These are phyloP conservation scores for Caerostris darwini DNA, from an alignment of 1,140 invertebrate genomes.

Conservation along the genomic window DNA sequence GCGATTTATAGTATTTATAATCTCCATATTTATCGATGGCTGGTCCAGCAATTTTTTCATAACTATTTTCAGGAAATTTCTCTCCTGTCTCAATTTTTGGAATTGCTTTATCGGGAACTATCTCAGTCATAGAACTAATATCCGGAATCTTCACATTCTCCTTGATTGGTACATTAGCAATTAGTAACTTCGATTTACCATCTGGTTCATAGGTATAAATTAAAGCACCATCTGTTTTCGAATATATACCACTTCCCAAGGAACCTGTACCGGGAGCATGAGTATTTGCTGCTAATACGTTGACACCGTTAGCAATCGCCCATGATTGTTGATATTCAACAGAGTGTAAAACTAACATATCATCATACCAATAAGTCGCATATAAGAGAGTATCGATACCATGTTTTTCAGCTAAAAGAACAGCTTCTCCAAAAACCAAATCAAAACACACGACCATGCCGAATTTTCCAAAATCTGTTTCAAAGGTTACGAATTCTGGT, in stretches of 20 bases:
- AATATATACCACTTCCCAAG: slow-evolving; percentile 78
- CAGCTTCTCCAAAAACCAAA: slow-evolving; percentile 81
- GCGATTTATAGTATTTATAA: slow-evolving; percentile 34
- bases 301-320: slow-evolving; percentile 84
- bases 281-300: slow-evolving; percentile 85
- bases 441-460: slow-evolving; percentile 90
- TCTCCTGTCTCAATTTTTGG: slow-evolving; percentile 44
- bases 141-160: not conserved
- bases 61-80: slow-evolving; percentile 46
- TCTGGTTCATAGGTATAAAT: slow-evolving; percentile 65
- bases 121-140: not conserved
- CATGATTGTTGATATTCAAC: slow-evolving; percentile 84
- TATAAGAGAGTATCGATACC: slow-evolving; percentile 87
- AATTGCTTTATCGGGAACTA: not conserved
- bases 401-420: slow-evolving; percentile 81
- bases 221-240: slow-evolving; percentile 21
- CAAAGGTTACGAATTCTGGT: slow-evolving; percentile 85
- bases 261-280: slow-evolving; percentile 81
- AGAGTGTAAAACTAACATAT: slow-evolving; percentile 86
- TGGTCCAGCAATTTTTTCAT: slow-evolving; percentile 24
- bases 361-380: slow-evolving; percentile 88
- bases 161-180: slow-evolving; percentile 49
- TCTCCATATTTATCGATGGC: not conserved
- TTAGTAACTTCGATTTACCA: slow-evolving; percentile 59
- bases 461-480: slow-evolving; percentile 84